These are phyloP conservation scores for Pimpla rufipes DNA, from an alignment of 2,888 invertebrate species.

Conservation along the genomic window DNA sequence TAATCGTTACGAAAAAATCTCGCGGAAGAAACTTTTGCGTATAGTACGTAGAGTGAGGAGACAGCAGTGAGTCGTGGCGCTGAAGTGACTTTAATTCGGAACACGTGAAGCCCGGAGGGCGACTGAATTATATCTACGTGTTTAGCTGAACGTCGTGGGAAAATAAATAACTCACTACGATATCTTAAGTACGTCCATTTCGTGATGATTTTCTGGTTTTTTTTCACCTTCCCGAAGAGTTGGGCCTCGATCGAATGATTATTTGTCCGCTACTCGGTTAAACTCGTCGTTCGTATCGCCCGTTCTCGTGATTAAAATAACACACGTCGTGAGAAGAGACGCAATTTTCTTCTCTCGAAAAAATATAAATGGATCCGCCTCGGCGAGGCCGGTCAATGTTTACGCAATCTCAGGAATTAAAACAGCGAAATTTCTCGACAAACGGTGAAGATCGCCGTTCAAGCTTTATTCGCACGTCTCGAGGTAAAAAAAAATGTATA, in stretches of 20 bases:
- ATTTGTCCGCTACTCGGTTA: constrained; percentile 10
- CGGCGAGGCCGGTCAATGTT: not conserved
- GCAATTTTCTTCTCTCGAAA: not conserved
- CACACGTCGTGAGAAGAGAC: not conserved
- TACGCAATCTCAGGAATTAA: not conserved
- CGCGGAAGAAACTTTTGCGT: constrained; percentile 51
- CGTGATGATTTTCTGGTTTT: not conserved
- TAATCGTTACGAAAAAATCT: constrained; percentile 29
- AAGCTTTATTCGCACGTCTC: not conserved
- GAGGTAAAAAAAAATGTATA: not conserved
- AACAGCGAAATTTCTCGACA: not conserved
- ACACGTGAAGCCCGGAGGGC: not conserved
- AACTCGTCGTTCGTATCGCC: not conserved
- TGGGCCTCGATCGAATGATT: constrained; percentile 7
- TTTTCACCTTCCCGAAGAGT: constrained; percentile 5
- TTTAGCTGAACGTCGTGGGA: not conserved
- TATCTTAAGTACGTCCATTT: constrained; percentile 47
- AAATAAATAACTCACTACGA: constrained; percentile 18
- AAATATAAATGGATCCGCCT: not conserved
- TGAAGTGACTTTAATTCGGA: constrained; percentile 38
- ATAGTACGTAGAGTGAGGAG: constrained; percentile 23
- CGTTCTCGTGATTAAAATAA: not conserved
- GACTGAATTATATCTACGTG: constrained; percentile 2
- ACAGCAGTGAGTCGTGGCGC: constrained; percentile 60
- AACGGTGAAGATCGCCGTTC: not conserved